Percentiles rank a stretch among this genome's conserved stretches.
Conservation (phyloP, 2,797 vertebrate genomes). For the Sphenodon punctatus region DNA sequence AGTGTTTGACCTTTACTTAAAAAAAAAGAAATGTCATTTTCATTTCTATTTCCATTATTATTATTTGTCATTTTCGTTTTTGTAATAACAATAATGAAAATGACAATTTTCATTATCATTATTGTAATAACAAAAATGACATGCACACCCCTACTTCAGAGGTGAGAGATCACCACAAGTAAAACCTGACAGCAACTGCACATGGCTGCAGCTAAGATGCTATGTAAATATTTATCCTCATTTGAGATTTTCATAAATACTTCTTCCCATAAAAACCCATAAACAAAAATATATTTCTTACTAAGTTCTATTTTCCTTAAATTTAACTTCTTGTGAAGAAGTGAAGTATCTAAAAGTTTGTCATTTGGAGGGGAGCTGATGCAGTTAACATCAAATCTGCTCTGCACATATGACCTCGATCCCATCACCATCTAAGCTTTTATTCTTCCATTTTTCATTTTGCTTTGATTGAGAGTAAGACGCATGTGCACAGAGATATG, state of each 20-base stretch:
- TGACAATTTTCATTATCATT: too few species aligned
- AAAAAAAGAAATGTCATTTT: too few species aligned
- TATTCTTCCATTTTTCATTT: slow-evolving; percentile 42
- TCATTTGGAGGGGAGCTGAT: not conserved
- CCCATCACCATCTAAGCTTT: slow-evolving; percentile 4
- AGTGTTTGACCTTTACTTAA: too few species aligned
- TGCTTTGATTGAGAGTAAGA: slow-evolving; percentile 34
- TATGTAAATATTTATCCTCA: not conserved
- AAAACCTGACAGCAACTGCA: not conserved
- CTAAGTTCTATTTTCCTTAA: not conserved
- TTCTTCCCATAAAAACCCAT: not conserved
- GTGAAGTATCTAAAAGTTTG: not conserved
- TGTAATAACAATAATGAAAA: too few species aligned
- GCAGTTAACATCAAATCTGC: slow-evolving; percentile 16
- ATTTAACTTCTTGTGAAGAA: not conserved
- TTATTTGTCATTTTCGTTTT: too few species aligned
- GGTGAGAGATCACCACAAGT: too few species aligned
- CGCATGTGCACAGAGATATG: not conserved
- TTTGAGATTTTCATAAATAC: too few species aligned
- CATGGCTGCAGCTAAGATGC: not conserved
- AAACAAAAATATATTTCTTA: not conserved
- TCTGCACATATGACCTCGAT: not conserved
- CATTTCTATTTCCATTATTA: too few species aligned
- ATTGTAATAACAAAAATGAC: too few species aligned
- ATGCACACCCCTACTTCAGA: too few species aligned